Conservation (phyloP, 2,797 vertebrate genomes). For the Enteromius trimaculatus region DNA sequence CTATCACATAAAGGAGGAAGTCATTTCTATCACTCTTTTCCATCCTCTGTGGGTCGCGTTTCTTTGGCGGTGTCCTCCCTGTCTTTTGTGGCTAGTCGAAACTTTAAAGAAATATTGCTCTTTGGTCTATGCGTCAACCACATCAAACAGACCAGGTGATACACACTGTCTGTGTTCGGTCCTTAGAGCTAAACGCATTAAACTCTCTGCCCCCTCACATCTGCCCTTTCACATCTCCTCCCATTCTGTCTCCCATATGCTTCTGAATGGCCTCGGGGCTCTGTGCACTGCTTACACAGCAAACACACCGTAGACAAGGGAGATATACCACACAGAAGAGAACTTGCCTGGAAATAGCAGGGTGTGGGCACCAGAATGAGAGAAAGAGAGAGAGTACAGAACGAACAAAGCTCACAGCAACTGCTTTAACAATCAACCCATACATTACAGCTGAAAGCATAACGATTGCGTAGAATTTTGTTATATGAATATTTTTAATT, state of each 20-base stretch:
- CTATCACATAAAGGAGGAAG: background rate
- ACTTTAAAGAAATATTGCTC: constrained; percentile 26
- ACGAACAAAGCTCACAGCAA: constrained; percentile 6
- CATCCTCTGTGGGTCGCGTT: background rate
- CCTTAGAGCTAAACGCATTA: constrained; percentile 13
- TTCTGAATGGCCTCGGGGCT: constrained; percentile 27
- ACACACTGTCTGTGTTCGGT: constrained; percentile 11
- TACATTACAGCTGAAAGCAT: background rate
- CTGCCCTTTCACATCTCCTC: constrained; percentile 37
- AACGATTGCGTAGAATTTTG: background rate
- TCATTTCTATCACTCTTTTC: background rate
- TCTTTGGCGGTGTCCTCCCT: background rate
- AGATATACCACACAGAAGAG: constrained; percentile 4
- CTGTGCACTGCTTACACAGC: constrained; percentile 47
- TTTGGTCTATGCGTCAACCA: constrained; percentile 40
- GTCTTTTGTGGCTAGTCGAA: background rate
- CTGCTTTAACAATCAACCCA: background rate
- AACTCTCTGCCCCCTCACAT: constrained; percentile 27
- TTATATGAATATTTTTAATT: background rate
- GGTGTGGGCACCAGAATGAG: constrained; percentile 16
- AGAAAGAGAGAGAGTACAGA: background rate
- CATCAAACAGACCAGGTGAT: constrained; percentile 41
- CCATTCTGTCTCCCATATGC: constrained; percentile 18
- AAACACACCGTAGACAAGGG: constrained; percentile 20
- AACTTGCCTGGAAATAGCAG: background rate